A percentile compares a stretch with the other conserved stretches of the same genome.
phyloP scores from a whole-genome alignment of 2,888 invertebrate genomes.

The Latrodectus elegans region DNA sequence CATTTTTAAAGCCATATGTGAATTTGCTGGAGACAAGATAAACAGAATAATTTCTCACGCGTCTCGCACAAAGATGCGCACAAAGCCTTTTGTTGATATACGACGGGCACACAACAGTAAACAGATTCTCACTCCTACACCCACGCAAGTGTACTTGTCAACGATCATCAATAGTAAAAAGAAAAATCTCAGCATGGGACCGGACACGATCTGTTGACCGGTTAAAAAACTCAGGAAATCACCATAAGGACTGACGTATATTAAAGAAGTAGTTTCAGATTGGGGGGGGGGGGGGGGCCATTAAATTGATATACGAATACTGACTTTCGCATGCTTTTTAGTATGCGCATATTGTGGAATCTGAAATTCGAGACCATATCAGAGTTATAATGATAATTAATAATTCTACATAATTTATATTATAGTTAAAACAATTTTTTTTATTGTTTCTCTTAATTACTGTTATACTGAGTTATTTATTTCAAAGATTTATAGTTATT shows the following conservation, averaged over 20 bases:
- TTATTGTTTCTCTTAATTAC: too few species aligned
- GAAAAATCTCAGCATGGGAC: background rate
- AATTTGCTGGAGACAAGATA: slow-evolving; percentile 40
- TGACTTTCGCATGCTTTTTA: too few species aligned
- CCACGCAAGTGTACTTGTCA: slow-evolving; percentile 61
- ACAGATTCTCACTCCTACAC: slow-evolving; percentile 17
- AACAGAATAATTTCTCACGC: slow-evolving; percentile 66
- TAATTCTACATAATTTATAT: too few species aligned
- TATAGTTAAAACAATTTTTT: too few species aligned
- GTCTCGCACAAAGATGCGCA: slow-evolving; percentile 21
- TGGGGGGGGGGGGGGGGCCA: too few species aligned
- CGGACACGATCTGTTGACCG: background rate
- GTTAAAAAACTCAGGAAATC: background rate
- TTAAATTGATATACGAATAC: too few species aligned
- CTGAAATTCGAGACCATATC: too few species aligned
- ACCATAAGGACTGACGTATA: background rate
- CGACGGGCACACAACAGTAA: slow-evolving; percentile 32
- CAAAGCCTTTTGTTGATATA: slow-evolving; percentile 33
- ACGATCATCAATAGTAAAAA: slow-evolving; percentile 10
- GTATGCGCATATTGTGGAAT: too few species aligned
- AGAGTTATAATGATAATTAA: too few species aligned
- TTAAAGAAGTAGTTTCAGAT: too few species aligned
- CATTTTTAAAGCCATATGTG: slow-evolving; percentile 32
- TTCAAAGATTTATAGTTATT: too few species aligned
- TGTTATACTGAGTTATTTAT: too few species aligned